phyloP scores from a whole-genome alignment of 2,888 invertebrate species.

The Cenopis cana region DNA sequence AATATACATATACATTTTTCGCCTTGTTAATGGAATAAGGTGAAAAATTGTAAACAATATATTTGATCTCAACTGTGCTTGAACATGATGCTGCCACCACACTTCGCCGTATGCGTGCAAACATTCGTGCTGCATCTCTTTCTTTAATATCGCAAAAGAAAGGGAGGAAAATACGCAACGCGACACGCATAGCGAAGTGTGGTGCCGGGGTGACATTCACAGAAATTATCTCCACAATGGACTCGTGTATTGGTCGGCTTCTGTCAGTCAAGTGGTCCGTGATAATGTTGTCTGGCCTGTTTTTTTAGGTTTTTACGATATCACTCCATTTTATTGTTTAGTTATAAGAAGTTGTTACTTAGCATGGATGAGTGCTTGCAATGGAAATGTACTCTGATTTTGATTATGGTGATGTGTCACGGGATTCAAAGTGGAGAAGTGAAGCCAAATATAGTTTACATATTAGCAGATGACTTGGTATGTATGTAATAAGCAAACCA shows the following conservation, averaged over 20 bases:
- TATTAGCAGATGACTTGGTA: conserved; percentile 94
- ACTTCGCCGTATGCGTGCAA: no score
- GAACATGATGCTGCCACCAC: no score
- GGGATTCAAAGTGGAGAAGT: conserved; percentile 45
- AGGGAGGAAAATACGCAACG: no score
- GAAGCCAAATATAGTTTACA: conserved; percentile 89
- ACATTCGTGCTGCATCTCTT: no score
- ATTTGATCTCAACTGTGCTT: no score
- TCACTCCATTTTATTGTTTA: neutral
- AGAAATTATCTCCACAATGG: conserved; percentile 12
- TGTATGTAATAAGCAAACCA: conserved; percentile 53
- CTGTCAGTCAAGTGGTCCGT: neutral
- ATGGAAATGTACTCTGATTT: neutral
- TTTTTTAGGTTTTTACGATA: neutral
- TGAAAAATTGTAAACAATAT: no score
- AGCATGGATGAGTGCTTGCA: neutral
- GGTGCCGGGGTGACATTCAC: no score
- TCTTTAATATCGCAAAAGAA: no score
- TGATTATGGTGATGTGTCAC: neutral
- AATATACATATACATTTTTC: no score
- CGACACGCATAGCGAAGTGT: no score
- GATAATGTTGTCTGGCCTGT: neutral
- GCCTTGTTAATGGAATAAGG: no score
- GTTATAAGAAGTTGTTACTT: neutral
- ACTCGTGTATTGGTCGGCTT: neutral